phyloP scores from a whole-genome alignment of 37 sponge, comb jelly and placozoan genomes.

The Axinella damicornis region DNA sequence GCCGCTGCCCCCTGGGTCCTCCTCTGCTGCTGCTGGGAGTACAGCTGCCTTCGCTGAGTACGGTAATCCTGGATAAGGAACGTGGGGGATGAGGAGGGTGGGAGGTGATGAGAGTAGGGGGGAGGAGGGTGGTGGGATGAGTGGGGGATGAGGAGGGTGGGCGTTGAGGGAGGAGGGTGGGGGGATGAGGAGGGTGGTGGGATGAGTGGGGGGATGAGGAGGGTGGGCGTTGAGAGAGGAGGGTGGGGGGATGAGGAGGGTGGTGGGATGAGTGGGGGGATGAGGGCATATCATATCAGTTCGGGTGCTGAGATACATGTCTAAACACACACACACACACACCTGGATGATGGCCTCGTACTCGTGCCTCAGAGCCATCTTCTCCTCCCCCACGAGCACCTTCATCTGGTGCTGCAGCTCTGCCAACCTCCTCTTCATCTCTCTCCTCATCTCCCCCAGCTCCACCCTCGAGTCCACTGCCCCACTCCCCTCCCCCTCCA shows the following conservation, averaged over 20 bases:
- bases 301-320: too few species aligned
- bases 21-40: background rate
- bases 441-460: background rate
- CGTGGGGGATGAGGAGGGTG: background rate
- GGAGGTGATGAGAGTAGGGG: too few species aligned
- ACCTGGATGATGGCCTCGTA: background rate
- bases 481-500: background rate
- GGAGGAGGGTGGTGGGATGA: background rate
- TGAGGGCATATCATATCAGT: too few species aligned
- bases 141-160: background rate
- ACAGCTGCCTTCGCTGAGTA: background rate
- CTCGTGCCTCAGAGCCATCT: background rate
- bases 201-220: too few species aligned
- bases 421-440: conserved; percentile 12
- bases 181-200: too few species aligned
- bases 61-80: background rate
- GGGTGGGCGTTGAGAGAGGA: too few species aligned
- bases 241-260: too few species aligned
- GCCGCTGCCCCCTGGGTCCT: background rate
- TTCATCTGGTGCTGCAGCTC: background rate
- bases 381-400: background rate
- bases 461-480: background rate
- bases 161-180: background rate
- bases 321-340: background rate
- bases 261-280: too few species aligned